Evolutionary conservation across 2,113 vertebrate genomes (phyloP).

Genomic region (Chinchilla lanigera): DNA sequence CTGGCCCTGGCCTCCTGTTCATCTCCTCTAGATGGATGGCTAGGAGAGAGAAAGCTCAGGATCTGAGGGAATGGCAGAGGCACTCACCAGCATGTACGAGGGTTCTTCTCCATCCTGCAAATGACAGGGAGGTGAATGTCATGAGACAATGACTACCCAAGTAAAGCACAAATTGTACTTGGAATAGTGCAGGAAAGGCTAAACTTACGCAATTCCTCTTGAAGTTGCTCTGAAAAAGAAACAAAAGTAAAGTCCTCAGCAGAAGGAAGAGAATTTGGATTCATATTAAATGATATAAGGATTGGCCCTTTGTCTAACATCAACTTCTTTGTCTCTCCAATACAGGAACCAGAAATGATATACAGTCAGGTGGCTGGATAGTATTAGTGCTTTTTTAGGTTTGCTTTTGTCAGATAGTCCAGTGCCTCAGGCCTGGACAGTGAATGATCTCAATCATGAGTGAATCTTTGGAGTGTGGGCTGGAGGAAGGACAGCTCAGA

Average conservation of each 20-base stretch:
- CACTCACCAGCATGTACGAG: conserved; percentile 70
- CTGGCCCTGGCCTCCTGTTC: background rate
- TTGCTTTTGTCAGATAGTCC: background rate
- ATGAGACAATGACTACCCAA: background rate
- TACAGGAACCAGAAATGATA: background rate
- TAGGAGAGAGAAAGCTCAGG: background rate
- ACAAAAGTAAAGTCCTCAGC: background rate
- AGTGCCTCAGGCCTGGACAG: background rate
- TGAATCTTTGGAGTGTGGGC: background rate
- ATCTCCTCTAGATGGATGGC: background rate
- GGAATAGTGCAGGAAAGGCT: background rate
- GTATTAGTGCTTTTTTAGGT: too few species aligned
- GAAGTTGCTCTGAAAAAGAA: conserved; percentile 72
- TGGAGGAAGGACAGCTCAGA: fast-evolving
- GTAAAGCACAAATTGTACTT: background rate
- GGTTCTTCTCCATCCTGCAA: conserved; percentile 74
- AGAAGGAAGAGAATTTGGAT: background rate
- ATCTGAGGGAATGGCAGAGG: background rate
- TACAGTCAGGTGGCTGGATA: too few species aligned
- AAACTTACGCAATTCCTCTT: conserved; percentile 75
- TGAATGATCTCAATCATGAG: background rate
- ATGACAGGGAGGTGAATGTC: conserved; percentile 20
- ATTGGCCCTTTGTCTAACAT: background rate
- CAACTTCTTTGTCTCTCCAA: fast-evolving
- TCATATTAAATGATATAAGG: background rate